Evolutionary conservation across 2,888 invertebrate genomes (phyloP), one percentile per base, ranked within the genome.

Genomic region (Trissolcus japonicus): DNA sequence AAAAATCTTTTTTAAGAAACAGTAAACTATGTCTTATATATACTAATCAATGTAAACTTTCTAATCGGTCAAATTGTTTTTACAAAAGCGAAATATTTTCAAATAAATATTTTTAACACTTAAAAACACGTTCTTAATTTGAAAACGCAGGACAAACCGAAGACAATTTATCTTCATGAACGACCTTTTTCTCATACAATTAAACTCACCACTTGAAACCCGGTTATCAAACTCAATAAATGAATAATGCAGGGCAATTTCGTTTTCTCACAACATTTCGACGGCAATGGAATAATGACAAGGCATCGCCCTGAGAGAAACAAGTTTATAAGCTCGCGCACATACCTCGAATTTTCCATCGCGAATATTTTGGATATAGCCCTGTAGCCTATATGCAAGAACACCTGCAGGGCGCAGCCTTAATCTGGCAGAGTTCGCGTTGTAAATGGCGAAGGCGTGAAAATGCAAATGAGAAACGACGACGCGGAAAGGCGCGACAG

Each of bases 381-480:
- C 21, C 43, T 29, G 29, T 54, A 53, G 56, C 75, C 57, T 66
- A 48, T 59, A 74, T 78, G 71, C 78, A 71, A 55, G 62, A 48
- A 57, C 61, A 54, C 71, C 69, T 78, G 65, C 67, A 71, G 78
- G 75, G 77, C 75, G 79, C 74, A 79, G 80, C 81, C 80, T 80
- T 82, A 83, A 80, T 80, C 79, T 79, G 57, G 41, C 69, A 59
- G 55, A 80, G 76, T 77, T 80, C 66, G 76, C 80, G 78, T 77
- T 79, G 79, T 68, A 79, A 80, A 80, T 80, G 79, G 80, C 74
- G 80, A 79, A 82, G 81, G 81, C 82, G 83, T 76, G 83, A 85
- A 84, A 84, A 85, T 84, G 84, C 82, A 84, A 85, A 83, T 82
- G 73, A 78, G 80, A 72, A 80, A 67, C 65, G 79, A 75, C 69